Evolutionary conservation across 2,888 invertebrate species (phyloP).

Genomic region (Drosophila affinis): DNA sequence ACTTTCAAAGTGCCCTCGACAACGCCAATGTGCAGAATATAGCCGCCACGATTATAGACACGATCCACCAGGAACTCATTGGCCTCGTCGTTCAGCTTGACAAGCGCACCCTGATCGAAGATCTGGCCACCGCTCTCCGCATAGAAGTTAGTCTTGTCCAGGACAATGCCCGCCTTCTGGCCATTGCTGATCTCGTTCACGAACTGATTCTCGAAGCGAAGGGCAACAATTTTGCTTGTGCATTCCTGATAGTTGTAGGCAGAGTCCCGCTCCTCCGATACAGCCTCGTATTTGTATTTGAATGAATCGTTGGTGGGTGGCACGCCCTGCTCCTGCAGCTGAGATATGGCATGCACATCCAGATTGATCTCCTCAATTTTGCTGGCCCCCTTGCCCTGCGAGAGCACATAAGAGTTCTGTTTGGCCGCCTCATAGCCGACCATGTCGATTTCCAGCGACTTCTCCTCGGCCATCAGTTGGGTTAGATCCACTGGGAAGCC

Average conservation of each 20-base stretch:
- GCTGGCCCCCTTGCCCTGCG: constrained; percentile 93
- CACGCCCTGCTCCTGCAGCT: constrained; percentile 91
- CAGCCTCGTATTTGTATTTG: constrained; percentile 94
- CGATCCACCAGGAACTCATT: constrained; percentile 96
- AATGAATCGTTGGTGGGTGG: constrained; percentile 94
- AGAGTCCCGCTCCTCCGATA: constrained; percentile 87
- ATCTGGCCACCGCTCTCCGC: constrained; percentile 99
- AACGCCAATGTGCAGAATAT: constrained; percentile 95
- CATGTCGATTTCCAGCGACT: constrained; percentile 94
- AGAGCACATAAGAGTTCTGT: constrained; percentile 93
- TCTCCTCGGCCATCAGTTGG: constrained; percentile 98
- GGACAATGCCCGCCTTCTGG: constrained; percentile 94
- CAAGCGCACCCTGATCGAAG: constrained; percentile 96
- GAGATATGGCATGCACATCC: constrained; percentile 97
- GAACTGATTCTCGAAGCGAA: constrained; percentile 92
- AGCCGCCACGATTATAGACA: constrained; percentile 97
- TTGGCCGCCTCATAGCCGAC: constrained; percentile 95
- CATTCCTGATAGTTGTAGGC: constrained; percentile 91
- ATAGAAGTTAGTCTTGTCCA: constrained; percentile 97
- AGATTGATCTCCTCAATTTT: constrained; percentile 93
- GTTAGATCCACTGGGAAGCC: constrained; percentile 99
- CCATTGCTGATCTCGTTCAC: constrained; percentile 92
- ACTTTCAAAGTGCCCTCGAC: constrained; percentile 92
- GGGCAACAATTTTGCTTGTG: constrained; percentile 90
- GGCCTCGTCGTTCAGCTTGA: constrained; percentile 92